phyloP scores from a whole-genome alignment of 2,113 vertebrate genomes.

The Proteles cristata region DNA sequence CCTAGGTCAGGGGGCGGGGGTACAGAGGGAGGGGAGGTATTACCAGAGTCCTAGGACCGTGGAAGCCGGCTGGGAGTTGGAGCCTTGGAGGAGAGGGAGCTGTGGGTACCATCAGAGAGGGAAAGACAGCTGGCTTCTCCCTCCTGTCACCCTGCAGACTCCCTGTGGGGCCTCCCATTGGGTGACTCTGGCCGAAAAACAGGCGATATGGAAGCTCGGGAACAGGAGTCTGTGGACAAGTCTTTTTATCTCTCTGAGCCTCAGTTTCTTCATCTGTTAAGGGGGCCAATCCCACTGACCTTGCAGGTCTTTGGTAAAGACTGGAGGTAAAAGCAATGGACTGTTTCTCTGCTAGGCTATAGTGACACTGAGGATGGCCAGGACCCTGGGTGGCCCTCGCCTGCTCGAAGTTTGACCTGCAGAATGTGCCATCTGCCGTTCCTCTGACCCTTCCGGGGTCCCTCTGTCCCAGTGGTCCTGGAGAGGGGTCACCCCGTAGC shows the following conservation, averaged over 20 bases:
- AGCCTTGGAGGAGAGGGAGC: background rate
- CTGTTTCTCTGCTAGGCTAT: background rate
- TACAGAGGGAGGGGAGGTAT: accelerated
- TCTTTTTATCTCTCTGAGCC: background rate
- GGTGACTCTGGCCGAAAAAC: background rate
- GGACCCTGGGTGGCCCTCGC: background rate
- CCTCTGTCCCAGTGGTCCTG: background rate
- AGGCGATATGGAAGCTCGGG: background rate
- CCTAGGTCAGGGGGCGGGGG: background rate
- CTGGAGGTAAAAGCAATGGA: background rate
- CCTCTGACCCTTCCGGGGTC: background rate
- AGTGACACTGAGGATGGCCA: too few species aligned
- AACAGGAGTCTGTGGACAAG: background rate
- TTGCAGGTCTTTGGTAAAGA: background rate
- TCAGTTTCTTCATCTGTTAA: background rate
- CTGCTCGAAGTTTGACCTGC: background rate
- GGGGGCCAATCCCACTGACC: background rate
- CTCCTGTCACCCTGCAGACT: background rate
- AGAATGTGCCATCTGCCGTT: background rate
- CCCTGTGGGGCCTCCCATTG: background rate
- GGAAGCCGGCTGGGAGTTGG: background rate
- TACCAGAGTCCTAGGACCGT: background rate
- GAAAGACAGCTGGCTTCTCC: background rate
- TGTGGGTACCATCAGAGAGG: background rate
- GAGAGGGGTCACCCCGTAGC: background rate